Evolutionary conservation across 2,113 vertebrate genomes (phyloP).

Genomic region (Pleuronectes platessa): DNA sequence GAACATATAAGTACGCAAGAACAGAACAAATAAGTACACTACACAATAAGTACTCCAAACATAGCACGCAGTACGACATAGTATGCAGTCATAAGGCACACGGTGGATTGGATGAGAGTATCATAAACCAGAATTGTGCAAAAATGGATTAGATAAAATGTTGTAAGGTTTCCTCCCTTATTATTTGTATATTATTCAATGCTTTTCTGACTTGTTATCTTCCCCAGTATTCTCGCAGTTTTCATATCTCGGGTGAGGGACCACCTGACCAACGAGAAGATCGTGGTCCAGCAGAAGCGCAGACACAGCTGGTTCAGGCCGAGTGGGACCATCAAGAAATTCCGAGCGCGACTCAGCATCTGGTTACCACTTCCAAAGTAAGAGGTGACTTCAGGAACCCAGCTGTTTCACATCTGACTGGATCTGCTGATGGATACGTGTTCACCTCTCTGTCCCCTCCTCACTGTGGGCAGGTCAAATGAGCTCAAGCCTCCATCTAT

Average conservation of each 20-base stretch:
- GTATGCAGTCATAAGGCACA: no score
- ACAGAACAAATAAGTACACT: no score
- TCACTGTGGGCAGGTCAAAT: conserved; percentile 76
- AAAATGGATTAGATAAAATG: no score
- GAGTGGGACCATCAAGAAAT: conserved; percentile 91
- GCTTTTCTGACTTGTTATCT: neutral
- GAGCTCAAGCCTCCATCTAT: conserved; percentile 74
- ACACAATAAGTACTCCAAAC: no score
- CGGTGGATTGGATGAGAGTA: no score
- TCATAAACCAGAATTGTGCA: no score
- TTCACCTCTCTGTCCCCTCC: neutral
- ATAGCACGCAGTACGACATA: no score
- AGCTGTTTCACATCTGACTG: neutral
- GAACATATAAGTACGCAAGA: no score
- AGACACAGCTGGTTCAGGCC: conserved; percentile 92
- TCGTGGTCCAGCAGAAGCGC: conserved; percentile 87
- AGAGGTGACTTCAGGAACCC: neutral
- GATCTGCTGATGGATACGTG: neutral
- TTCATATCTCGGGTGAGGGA: conserved; percentile 94
- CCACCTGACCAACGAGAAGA: conserved; percentile 89
- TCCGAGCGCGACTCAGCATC: conserved; percentile 89
- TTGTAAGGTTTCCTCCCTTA: no score
- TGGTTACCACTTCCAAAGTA: conserved; percentile 92
- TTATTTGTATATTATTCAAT: neutral
- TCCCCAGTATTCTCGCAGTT: conserved; percentile 87